Percentiles rank a stretch among this genome's conserved stretches.
These are phyloP conservation scores for Mactra quadrangularis DNA, from an alignment of 1,140 invertebrate genomes.

Conservation along the genomic window DNA sequence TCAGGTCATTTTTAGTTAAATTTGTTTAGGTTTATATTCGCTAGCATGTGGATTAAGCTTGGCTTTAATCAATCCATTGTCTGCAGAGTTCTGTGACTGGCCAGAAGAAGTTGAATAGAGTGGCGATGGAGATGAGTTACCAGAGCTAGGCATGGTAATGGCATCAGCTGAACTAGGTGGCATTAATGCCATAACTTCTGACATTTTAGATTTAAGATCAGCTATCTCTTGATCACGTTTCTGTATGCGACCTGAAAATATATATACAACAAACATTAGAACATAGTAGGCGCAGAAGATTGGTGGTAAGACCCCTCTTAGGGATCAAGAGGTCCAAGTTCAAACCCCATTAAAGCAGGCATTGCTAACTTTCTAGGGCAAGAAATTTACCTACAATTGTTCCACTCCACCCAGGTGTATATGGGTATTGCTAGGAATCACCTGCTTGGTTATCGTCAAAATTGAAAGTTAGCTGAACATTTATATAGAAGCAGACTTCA, in stretches of 20 bases:
- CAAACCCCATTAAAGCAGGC: too few species aligned
- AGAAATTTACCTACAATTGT: too few species aligned
- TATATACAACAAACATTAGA: background rate
- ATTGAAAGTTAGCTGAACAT: too few species aligned
- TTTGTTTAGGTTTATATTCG: conserved; percentile 90
- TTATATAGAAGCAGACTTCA: too few species aligned
- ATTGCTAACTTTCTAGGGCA: too few species aligned
- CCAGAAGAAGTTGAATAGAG: conserved; percentile 70
- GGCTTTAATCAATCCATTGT: conserved; percentile 84
- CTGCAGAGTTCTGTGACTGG: conserved; percentile 54
- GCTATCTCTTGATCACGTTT: conserved; percentile 95
- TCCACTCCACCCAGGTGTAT: too few species aligned
- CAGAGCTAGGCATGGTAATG: conserved; percentile 76
- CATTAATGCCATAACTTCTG: conserved; percentile 96
- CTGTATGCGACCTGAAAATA: conserved; percentile 88
- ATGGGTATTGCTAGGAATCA: too few species aligned
- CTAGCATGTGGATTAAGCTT: conserved; percentile 95
- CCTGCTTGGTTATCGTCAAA: too few species aligned
- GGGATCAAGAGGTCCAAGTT: too few species aligned
- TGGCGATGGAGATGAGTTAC: conserved; percentile 75
- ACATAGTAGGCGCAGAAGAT: too few species aligned
- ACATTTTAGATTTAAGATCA: conserved; percentile 92
- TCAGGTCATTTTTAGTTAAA: background rate
- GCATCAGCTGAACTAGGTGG: conserved; percentile 84
- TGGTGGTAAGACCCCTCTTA: too few species aligned